phyloP scores from a whole-genome alignment of 2,797 vertebrate genomes.

The Nothura maculosa region DNA sequence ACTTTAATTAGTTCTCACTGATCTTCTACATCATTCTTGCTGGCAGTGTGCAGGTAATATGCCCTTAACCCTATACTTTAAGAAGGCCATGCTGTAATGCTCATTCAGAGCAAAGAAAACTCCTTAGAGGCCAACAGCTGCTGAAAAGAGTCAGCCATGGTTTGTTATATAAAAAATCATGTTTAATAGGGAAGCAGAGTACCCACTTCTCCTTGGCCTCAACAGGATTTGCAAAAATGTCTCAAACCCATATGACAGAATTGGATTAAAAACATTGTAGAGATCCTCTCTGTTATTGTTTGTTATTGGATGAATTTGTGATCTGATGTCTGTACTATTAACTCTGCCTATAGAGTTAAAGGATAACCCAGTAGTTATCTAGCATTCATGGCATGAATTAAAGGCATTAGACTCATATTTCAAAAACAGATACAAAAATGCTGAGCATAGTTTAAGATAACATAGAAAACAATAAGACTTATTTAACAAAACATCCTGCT shows the following conservation, averaged over 20 bases:
- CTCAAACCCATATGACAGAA: background rate
- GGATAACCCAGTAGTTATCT: background rate
- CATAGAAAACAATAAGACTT: background rate
- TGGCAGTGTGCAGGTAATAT: background rate
- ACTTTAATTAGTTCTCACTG: background rate
- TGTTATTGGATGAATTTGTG: background rate
- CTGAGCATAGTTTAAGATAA: background rate
- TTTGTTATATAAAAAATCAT: background rate
- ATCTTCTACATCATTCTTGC: background rate
- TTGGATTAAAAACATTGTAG: background rate
- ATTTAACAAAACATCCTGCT: background rate
- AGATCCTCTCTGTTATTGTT: background rate
- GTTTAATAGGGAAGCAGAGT: background rate
- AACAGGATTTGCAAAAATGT: background rate
- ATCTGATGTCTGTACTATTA: background rate
- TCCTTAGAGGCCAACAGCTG: background rate
- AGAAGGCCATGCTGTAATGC: background rate
- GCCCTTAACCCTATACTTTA: background rate
- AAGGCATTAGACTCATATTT: background rate
- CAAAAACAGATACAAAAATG: background rate
- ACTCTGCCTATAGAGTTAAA: background rate
- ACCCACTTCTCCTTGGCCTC: background rate
- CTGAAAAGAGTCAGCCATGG: background rate
- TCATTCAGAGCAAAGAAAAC: background rate
- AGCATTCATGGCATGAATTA: background rate